A percentile compares a stretch with the other conserved stretches of the same genome.
Evolutionary conservation across 64 coral and sea anemone species (phyloP).

Genomic region (Montipora efflorescens): DNA sequence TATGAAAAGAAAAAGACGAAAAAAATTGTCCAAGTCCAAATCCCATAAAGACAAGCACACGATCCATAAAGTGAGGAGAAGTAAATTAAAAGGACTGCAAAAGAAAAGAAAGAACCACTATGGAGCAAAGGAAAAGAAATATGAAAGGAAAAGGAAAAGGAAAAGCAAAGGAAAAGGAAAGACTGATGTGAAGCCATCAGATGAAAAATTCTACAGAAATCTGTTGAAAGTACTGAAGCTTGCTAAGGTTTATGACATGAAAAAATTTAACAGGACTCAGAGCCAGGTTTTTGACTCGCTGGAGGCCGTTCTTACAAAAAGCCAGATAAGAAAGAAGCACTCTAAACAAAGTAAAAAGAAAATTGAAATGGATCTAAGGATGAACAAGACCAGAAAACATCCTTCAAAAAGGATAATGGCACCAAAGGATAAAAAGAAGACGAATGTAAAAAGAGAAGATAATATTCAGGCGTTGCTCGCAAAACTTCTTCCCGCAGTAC

Average conservation of each 20-base stretch:
- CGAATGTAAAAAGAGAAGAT: neutral
- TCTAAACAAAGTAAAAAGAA: neutral
- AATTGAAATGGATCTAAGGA: neutral
- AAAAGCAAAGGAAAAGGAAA: neutral
- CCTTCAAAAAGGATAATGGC: neutral
- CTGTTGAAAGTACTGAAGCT: slow-evolving; percentile 68
- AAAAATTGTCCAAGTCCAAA: neutral
- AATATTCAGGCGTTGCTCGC: slow-evolving; percentile 69
- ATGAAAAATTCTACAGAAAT: slow-evolving; percentile 68
- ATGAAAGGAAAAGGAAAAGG: neutral
- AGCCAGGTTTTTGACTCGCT: slow-evolving; percentile 6
- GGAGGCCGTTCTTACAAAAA: slow-evolving; percentile 30
- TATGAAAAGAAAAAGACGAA: neutral
- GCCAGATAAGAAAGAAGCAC: neutral
- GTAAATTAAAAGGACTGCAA: neutral
- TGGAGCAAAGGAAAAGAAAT: slow-evolving; percentile 20
- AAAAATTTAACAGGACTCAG: neutral
- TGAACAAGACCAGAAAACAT: slow-evolving; percentile 1
- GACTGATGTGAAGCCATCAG: neutral
- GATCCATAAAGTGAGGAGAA: neutral
- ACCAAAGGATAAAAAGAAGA: slow-evolving; percentile 4
- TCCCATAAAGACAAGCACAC: neutral
- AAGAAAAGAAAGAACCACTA: slow-evolving; percentile 24
- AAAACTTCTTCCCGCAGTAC: slow-evolving; percentile 74
- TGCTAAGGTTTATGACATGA: slow-evolving; percentile 25